Conservation (phyloP, 2,888 invertebrate genomes). For the Conus canariensis region DNA sequence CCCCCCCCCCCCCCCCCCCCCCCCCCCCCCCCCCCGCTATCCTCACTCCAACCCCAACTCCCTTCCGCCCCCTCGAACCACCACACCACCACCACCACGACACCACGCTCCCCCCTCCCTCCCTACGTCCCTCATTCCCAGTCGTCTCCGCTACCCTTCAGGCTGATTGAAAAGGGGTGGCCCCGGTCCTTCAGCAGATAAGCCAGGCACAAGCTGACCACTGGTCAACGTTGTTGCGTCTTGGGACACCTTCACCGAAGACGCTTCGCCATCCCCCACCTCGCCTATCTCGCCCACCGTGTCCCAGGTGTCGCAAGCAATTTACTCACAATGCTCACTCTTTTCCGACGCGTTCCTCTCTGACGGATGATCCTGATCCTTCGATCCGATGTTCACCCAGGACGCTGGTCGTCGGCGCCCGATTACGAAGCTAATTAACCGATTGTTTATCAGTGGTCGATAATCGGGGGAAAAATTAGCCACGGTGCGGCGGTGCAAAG, state of each 20-base stretch:
- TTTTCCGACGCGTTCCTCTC: not conserved
- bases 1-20: too few species aligned
- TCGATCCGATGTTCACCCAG: not conserved
- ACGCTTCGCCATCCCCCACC: not conserved
- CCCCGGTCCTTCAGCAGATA: not conserved
- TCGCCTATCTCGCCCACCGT: not conserved
- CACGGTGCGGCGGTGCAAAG: not conserved
- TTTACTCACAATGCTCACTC: slow-evolving; percentile 6
- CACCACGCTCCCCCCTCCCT: not conserved
- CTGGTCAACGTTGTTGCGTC: slow-evolving; percentile 4
- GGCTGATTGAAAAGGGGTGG: not conserved
- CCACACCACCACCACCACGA: not conserved
- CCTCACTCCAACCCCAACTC: not conserved
- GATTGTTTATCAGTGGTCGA: not conserved
- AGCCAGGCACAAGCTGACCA: not conserved
- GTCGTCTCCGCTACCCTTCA: not conserved
- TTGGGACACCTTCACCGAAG: not conserved
- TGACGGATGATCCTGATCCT: slow-evolving; percentile 12
- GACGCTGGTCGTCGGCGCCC: not conserved
- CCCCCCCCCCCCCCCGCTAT: not conserved
- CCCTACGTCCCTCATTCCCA: not conserved
- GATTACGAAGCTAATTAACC: slow-evolving; percentile 31
- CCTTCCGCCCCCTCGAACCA: not conserved
- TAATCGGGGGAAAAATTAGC: slow-evolving; percentile 19
- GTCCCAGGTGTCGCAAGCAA: slow-evolving; percentile 28